These are phyloP conservation scores for Neodontobutis hainanensis DNA, from an alignment of 2,113 vertebrate genomes.

Conservation along the genomic window DNA sequence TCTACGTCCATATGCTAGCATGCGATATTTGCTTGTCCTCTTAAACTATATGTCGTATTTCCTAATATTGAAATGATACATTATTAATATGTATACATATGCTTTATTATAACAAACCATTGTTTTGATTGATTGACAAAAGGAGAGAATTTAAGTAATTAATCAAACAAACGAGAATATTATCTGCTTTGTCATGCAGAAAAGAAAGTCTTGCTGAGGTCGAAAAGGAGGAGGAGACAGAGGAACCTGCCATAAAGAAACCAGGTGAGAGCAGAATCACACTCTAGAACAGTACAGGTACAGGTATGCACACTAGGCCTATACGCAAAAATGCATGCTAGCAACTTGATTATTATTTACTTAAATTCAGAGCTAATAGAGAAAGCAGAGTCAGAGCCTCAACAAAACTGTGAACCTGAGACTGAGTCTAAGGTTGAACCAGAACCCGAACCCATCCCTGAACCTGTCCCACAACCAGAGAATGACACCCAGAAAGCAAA, in stretches of 20 bases:
- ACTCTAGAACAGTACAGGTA: not conserved
- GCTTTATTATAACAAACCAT: not conserved
- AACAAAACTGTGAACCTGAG: constrained; percentile 9
- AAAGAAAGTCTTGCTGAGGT: constrained; percentile 32
- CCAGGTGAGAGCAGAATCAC: not conserved
- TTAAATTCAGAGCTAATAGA: constrained; percentile 36
- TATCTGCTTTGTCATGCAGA: constrained; percentile 35
- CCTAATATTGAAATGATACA: no score
- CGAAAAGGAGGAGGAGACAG: constrained; percentile 32
- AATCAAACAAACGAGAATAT: not conserved
- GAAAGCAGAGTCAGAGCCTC: constrained; percentile 21
- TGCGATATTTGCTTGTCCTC: no score
- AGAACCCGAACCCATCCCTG: not conserved
- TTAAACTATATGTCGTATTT: no score
- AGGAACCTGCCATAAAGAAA: constrained; percentile 37
- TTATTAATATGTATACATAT: no score
- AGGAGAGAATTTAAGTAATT: not conserved
- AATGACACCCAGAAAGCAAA: constrained; percentile 21
- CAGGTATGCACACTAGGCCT: not conserved
- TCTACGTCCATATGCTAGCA: no score
- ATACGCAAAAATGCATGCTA: not conserved
- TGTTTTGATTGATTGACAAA: not conserved
- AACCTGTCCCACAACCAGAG: constrained; percentile 10
- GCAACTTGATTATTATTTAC: not conserved
- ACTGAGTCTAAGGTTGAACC: not conserved